phyloP scores from a whole-genome alignment of 2,888 invertebrate species.

The Netelia virgata region DNA sequence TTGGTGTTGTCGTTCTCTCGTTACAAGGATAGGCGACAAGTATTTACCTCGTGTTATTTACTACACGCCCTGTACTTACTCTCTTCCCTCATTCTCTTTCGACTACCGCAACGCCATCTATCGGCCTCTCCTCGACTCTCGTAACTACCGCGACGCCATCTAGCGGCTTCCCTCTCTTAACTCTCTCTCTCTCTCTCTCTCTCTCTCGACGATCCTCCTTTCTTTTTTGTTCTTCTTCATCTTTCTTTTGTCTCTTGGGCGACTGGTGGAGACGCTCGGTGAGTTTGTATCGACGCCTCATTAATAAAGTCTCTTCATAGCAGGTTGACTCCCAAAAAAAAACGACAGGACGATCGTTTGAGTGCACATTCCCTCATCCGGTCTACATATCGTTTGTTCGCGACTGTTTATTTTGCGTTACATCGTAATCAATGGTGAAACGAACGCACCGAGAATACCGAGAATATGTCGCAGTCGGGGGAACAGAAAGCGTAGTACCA shows the following conservation, averaged over 20 bases:
- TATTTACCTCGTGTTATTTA: conserved; percentile 62
- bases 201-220: neutral
- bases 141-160: conserved; percentile 37
- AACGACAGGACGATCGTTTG: conserved; percentile 36
- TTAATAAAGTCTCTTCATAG: conserved; percentile 67
- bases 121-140: conserved; percentile 14
- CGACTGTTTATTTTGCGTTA: conserved; percentile 31
- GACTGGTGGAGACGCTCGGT: neutral
- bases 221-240: conserved; percentile 4
- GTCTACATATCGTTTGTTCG: neutral
- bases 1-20: conserved; percentile 58
- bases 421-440: neutral
- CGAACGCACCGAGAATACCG: neutral
- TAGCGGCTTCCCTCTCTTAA: conserved; percentile 8
- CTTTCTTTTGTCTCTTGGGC: conserved; percentile 29
- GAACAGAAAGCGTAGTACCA: neutral
- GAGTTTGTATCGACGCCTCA: conserved; percentile 49
- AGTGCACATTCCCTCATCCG: neutral
- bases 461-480: conserved; percentile 14
- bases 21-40: conserved; percentile 63
- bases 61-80: conserved; percentile 2
- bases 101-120: conserved; percentile 18
- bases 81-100: conserved; percentile 13
- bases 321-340: neutral
- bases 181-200: too few species aligned